Evolutionary conservation across 2,113 vertebrate genomes (phyloP).

Genomic region (Bubo bubo): DNA sequence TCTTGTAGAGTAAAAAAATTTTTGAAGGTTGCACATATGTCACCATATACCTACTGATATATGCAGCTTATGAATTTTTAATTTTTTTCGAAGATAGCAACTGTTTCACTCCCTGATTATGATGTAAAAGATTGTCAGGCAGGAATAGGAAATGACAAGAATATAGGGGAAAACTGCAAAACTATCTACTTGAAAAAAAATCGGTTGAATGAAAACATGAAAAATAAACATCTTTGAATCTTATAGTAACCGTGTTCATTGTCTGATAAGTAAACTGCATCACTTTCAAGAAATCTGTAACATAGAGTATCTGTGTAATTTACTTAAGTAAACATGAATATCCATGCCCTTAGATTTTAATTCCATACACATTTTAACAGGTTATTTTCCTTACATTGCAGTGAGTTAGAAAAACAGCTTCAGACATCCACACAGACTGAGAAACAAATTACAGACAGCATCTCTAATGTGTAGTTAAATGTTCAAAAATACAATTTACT

Average conservation of each 20-base stretch:
- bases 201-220: background rate
- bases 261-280: background rate
- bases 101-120: background rate
- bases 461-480: background rate
- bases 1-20: background rate
- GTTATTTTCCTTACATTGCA: background rate
- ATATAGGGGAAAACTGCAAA: background rate
- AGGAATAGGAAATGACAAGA: background rate
- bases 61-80: background rate
- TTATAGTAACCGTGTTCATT: background rate
- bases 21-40: background rate
- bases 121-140: background rate
- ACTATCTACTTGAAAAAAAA: background rate
- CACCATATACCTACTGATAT: background rate
- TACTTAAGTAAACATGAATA: background rate
- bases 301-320: background rate
- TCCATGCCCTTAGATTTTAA: background rate
- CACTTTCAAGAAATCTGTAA: background rate
- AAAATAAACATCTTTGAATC: background rate
- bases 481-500: slow-evolving; percentile 1
- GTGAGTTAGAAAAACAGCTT: background rate
- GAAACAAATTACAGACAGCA: background rate
- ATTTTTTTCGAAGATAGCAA: background rate
- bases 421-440: background rate
- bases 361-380: background rate